phyloP scores from a whole-genome alignment of 2,113 vertebrate genomes.

The Puntigrus tetrazona region DNA sequence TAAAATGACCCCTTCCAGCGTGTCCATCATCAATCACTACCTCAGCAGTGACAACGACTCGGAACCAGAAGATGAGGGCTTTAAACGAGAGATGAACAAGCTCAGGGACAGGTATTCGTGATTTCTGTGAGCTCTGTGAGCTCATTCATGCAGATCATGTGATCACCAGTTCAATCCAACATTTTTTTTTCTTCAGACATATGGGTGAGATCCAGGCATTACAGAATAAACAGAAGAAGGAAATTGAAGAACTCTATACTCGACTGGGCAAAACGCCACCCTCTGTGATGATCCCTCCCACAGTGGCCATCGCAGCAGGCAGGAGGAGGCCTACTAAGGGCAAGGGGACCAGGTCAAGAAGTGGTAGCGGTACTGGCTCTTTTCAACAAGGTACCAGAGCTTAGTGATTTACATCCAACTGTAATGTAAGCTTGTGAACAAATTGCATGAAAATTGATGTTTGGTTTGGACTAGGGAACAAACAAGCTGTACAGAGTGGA shows the following conservation, averaged over 20 bases:
- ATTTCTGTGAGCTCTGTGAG: background rate
- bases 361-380: conserved; percentile 82
- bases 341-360: conserved; percentile 85
- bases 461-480: conserved; percentile 36
- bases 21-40: conserved; percentile 80
- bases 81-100: conserved; percentile 84
- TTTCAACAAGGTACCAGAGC: conserved; percentile 78
- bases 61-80: conserved; percentile 88
- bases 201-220: conserved; percentile 90
- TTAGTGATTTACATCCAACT: background rate
- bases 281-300: conserved; percentile 82
- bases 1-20: conserved; percentile 66
- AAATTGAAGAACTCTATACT: conserved; percentile 85
- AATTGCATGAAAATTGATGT: background rate
- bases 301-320: conserved; percentile 84
- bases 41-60: conserved; percentile 94
- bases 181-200: conserved; percentile 76
- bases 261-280: conserved; percentile 85
- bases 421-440: background rate
- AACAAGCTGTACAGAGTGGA: conserved; percentile 17
- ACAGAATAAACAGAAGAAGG: conserved; percentile 89
- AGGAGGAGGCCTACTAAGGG: conserved; percentile 85
- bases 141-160: background rate
- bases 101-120: conserved; percentile 85
- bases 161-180: background rate